These are phyloP conservation scores for Danio albolineatus DNA, from an alignment of 2,797 vertebrate genomes.

Conservation along the genomic window DNA sequence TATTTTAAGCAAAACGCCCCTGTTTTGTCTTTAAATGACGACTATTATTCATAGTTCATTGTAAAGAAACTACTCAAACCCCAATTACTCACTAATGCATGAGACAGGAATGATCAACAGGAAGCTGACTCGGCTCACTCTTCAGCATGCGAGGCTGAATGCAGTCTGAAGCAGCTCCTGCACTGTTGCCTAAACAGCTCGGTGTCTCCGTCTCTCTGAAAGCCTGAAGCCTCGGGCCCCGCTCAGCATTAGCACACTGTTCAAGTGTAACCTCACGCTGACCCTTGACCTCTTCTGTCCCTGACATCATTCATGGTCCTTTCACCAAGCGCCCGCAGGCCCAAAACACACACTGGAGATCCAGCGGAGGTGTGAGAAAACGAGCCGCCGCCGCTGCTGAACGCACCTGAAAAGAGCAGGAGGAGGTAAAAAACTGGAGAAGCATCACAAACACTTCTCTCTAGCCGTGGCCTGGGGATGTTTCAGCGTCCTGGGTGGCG, in stretches of 20 bases:
- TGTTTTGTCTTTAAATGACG: no score
- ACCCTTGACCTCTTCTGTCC: slow-evolving; percentile 66
- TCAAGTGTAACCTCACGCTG: slow-evolving; percentile 56
- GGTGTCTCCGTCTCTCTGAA: slow-evolving; percentile 45
- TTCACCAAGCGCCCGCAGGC: slow-evolving; percentile 79
- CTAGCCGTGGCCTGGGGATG: slow-evolving; percentile 52
- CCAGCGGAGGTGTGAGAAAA: slow-evolving; percentile 53
- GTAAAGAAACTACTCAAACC: no score
- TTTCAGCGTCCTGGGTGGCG: slow-evolving; percentile 58
- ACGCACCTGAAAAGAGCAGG: slow-evolving; percentile 67
- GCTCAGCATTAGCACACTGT: slow-evolving; percentile 37
- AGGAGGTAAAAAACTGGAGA: slow-evolving; percentile 56
- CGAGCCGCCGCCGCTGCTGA: slow-evolving; percentile 41
- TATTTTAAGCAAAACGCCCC: no score
- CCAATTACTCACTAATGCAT: no score
- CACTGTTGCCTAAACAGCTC: slow-evolving; percentile 59
- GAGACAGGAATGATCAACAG: neutral
- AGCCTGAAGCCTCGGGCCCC: slow-evolving; percentile 42
- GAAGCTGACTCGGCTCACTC: neutral
- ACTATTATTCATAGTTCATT: no score
- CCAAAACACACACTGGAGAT: slow-evolving; percentile 76
- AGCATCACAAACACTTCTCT: slow-evolving; percentile 58
- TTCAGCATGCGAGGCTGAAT: slow-evolving; percentile 16
- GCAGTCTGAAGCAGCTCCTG: slow-evolving; percentile 21
- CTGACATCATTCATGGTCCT: slow-evolving; percentile 73